A percentile compares a stretch with the other conserved stretches of the same genome.
phyloP scores from a whole-genome alignment of 2,888 invertebrate species.

The Cyrtodaria siliqua region DNA sequence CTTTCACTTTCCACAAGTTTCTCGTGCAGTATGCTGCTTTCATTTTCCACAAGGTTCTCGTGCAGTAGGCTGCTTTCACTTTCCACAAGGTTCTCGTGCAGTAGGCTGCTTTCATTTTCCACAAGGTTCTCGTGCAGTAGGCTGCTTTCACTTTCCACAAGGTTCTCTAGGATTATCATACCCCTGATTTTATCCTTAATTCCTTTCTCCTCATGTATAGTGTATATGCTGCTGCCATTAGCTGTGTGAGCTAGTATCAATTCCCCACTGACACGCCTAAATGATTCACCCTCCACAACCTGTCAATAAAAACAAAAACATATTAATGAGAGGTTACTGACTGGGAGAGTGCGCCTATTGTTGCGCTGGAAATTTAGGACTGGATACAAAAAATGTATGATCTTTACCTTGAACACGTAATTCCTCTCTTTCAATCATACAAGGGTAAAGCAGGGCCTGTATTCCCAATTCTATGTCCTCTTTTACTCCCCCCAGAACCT shows the following conservation, averaged over 20 bases:
- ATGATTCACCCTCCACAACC: conserved; percentile 76
- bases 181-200: background rate
- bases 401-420: too few relatives aligned
- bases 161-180: conserved; percentile 9
- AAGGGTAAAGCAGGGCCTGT: too few relatives aligned
- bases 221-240: background rate
- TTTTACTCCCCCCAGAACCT: too few relatives aligned
- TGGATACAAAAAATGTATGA: too few relatives aligned
- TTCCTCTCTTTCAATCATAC: too few relatives aligned
- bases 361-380: too few relatives aligned
- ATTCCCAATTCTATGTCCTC: too few relatives aligned
- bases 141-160: conserved; percentile 2
- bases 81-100: conserved; percentile 3
- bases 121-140: background rate
- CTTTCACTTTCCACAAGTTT: conserved; percentile 9
- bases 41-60: too few relatives aligned
- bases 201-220: conserved; percentile 6
- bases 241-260: too few relatives aligned
- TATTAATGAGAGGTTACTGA: too few relatives aligned
- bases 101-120: background rate
- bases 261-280: conserved; percentile 72
- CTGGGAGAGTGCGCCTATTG: too few relatives aligned
- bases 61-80: background rate
- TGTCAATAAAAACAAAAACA: conserved; percentile 44
- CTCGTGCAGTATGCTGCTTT: conserved; percentile 1